phyloP scores from a whole-genome alignment of 1,140 invertebrate genomes.

The Sarcophaga peregrina region DNA sequence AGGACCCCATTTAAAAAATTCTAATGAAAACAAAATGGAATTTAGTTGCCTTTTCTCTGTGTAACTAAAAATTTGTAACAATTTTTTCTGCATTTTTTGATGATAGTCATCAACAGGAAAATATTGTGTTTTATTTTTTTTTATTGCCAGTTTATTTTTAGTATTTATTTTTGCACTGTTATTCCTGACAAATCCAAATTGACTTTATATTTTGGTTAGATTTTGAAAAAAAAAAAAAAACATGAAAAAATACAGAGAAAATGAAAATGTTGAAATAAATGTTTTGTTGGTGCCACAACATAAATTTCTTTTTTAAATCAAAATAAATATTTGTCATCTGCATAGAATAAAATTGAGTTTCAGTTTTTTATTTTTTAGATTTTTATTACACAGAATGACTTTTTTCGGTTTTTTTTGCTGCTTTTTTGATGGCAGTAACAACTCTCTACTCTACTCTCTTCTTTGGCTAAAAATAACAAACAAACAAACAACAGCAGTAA shows the following conservation, averaged over 20 bases:
- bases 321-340: conserved; percentile 25
- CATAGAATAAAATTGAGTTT: conserved; percentile 20
- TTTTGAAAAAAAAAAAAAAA: background rate
- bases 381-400: background rate
- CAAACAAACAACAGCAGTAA: too few relatives aligned
- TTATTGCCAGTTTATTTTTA: background rate
- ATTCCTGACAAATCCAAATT: conserved; percentile 21
- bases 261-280: background rate
- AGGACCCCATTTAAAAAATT: too few relatives aligned
- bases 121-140: background rate
- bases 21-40: too few relatives aligned
- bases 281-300: background rate
- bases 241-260: background rate
- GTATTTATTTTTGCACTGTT: too few relatives aligned
- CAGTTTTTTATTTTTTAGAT: background rate
- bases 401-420: background rate
- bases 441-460: background rate
- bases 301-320: conserved; percentile 23
- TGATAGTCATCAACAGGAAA: too few relatives aligned
- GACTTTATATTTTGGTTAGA: conserved; percentile 7
- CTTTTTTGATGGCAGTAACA: background rate
- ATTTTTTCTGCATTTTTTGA: too few relatives aligned
- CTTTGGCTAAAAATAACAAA: too few relatives aligned
- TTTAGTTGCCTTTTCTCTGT: too few relatives aligned
- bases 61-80: too few relatives aligned